Base-by-base conservation (phyloP, 1,140 invertebrate species). In the Trachymyrmex septentrionalis region DNA sequence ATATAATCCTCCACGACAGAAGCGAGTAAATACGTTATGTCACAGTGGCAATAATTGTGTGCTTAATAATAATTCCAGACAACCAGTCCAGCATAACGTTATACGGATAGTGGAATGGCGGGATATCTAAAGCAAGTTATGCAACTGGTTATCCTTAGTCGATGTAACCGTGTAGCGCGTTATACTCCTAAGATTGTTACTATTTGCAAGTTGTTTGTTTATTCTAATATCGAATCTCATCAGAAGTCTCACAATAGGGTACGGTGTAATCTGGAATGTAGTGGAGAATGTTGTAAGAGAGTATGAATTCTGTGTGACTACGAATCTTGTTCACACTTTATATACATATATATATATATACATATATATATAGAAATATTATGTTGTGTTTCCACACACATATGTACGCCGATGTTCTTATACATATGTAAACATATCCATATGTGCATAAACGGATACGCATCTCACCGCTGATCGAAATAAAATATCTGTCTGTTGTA, bases 401-500 rank as follows among this genome's bases (percentile, higher is more conserved):
- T 80, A 81, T 82, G 80, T 82, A 82, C 53, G 80, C 80, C 67
- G 59, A 85, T 66, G 90, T 92, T 87, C 88, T 89, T 91, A 86
- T 86, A 87, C 88, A 87, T 88, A 91, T 89, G 91, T 92, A 92
- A 85, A 92, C 88, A 89, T 89, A 94, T 93, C 90, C 91, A 92
- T 90, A 94, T 90, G 91, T 90, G 91, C 87, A 91, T 89, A 92
- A 90, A 93, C 90, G 90, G 78, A 92, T 85, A 84, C 87, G 82
- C 82, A 89, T 88, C 69, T 91, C 92, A 93, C 89, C 91, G 92
- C 91, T 92, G 91, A 93, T 93, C 92, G 87, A 93, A 94, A 94
- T 94, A 94, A 94, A 94, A 92, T 94, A 93, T 94, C 92, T 94
- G 90, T 94, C 93, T 93, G 93, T 94, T 94, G 93, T 93, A 94